phyloP scores from a whole-genome alignment of 2,797 vertebrate species.

The Micrastur ruficollis region DNA sequence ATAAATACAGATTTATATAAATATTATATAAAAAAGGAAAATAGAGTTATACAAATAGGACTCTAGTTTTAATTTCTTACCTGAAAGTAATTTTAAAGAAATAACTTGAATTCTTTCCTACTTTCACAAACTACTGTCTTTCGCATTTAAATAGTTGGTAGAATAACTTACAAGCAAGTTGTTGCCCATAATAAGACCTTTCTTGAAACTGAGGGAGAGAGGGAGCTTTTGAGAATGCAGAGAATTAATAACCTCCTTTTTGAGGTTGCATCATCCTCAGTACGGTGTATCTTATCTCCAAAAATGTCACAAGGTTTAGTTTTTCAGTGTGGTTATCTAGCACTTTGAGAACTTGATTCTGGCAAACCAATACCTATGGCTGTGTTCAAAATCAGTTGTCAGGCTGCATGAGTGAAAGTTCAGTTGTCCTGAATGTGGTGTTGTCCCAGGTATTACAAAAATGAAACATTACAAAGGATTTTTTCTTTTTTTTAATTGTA shows the following conservation, averaged over 20 bases:
- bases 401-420: neutral
- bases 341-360: neutral
- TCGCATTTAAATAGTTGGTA: neutral
- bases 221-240: neutral
- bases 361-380: neutral
- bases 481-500: neutral
- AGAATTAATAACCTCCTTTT: neutral
- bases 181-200: neutral
- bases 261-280: neutral
- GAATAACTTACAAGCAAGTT: neutral
- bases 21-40: neutral
- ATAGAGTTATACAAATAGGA: neutral
- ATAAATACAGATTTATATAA: neutral
- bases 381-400: neutral
- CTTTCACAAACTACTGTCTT: neutral
- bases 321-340: neutral
- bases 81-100: neutral
- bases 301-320: neutral
- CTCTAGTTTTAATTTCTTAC: neutral
- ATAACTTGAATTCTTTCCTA: neutral
- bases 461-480: neutral
- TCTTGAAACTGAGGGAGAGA: neutral
- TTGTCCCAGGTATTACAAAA: neutral
- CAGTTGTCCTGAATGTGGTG: neutral
- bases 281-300: neutral